Evolutionary conservation across 2,888 invertebrate species (phyloP), one percentile per base, ranked within the genome.

Genomic region (Drosophila testacea): DNA sequence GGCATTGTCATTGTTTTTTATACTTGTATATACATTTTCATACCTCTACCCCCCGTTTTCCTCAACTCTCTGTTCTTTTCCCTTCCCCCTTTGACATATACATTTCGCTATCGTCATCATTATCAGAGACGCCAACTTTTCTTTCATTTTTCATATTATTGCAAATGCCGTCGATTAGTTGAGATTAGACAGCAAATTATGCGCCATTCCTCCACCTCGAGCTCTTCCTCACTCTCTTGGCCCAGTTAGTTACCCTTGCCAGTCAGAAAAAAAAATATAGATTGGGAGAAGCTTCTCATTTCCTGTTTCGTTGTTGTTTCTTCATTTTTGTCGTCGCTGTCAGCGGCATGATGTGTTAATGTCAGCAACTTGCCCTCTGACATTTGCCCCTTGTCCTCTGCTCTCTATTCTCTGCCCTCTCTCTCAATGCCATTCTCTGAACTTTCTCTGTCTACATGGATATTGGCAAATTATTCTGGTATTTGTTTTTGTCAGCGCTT

Each of bases 141-240:
- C 79, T 69, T 74, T 74, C 81, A 87, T 89, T 87, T 82, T 79
- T 88, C 86, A 88, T 83, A 83, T 81, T 79, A 86, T 85, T 75
- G 81, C 89, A 85, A 89, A 86, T 88, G 86, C 81, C 70, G 81
- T 86, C 89, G 86, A 86, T 86, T 86, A 86, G 86, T 77, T 81
- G 79, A 79, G 88, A 86, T 86, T 86, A 86, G 83, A 81, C 56
- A 79, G 86, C 86, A 81, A 88, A 88, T 89, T 88, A 89, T 85
- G 89, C 83, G 71, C 55, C 47, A 36, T n/a, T 16, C 38, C 22
- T 13, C 52, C 22, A 22, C 22, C 11, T 27, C 30, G 22, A 5
- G 4, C 22, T 6, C 16, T 32, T 7, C 6, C 6, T 0, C 7
- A 32, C 4, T 9, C 34, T 13, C n/a, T 39, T 30, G 34, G 28